These are phyloP conservation scores for Myotis pilosus DNA, from an alignment of 2,797 vertebrate species.

Conservation along the genomic window DNA sequence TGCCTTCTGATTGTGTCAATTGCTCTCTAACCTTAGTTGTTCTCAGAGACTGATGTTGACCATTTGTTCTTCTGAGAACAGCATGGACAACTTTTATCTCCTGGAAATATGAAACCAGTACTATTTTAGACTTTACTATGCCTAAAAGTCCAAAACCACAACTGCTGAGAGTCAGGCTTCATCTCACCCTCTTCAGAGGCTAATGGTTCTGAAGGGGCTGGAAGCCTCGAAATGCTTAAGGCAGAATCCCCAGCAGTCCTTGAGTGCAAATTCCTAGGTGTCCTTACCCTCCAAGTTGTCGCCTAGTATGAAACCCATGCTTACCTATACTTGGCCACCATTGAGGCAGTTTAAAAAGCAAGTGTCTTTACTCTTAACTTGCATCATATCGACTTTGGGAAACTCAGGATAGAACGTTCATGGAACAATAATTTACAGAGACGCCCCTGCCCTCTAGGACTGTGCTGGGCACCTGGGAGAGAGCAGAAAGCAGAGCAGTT, in stretches of 20 bases:
- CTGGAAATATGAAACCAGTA: background rate
- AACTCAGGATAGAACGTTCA: background rate
- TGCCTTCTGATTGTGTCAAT: background rate
- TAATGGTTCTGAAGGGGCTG: background rate
- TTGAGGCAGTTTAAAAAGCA: background rate
- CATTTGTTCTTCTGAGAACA: background rate
- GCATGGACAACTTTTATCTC: background rate
- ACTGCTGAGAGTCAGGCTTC: background rate
- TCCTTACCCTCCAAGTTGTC: background rate
- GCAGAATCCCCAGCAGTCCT: background rate
- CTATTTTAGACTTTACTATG: background rate
- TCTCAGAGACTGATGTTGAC: background rate
- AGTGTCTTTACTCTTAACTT: background rate
- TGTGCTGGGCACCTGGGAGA: background rate
- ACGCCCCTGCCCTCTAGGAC: background rate
- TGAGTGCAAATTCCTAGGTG: background rate
- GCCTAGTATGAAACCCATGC: background rate
- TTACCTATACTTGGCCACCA: background rate
- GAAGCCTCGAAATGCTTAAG: background rate
- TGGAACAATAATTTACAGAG: background rate
- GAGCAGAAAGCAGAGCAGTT: background rate
- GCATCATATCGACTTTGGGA: background rate
- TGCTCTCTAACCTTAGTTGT: background rate
- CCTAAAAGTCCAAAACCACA: background rate
- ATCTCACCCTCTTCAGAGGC: background rate